These are phyloP conservation scores for Lasius fuliginosus DNA, from an alignment of 2,888 invertebrate genomes.

Conservation along the genomic window DNA sequence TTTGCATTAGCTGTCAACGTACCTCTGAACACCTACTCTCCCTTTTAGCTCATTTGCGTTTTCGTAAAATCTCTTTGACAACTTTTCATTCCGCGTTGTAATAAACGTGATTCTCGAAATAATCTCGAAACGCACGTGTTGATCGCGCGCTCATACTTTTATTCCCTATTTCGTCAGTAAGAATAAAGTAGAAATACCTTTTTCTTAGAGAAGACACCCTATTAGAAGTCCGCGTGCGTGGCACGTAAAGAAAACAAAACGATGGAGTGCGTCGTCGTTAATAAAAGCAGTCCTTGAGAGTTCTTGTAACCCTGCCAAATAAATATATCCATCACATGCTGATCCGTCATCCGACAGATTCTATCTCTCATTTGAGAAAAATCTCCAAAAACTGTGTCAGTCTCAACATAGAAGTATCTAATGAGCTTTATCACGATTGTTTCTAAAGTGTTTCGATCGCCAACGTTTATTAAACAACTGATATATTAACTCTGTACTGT, in stretches of 20 bases:
- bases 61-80: conserved; percentile 30
- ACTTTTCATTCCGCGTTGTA: conserved; percentile 24
- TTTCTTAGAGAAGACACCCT: conserved; percentile 59
- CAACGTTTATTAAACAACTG: background rate
- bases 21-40: background rate
- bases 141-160: conserved; percentile 64
- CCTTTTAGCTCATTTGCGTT: background rate
- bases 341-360: conserved; percentile 55
- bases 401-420: background rate
- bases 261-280: conserved; percentile 65
- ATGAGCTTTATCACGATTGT: conserved; percentile 11
- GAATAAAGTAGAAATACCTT: conserved; percentile 58
- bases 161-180: conserved; percentile 63
- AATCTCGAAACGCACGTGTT: conserved; percentile 50
- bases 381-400: conserved; percentile 28
- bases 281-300: conserved; percentile 79
- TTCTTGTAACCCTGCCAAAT: conserved; percentile 72
- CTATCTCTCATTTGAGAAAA: conserved; percentile 42
- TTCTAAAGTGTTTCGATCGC: conserved; percentile 13
- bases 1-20: conserved; percentile 9
- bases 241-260: conserved; percentile 76
- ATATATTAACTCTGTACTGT: conserved; percentile 2
- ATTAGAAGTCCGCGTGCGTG: conserved; percentile 57
- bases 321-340: conserved; percentile 76
- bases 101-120: conserved; percentile 56